phyloP scores from a whole-genome alignment of 2,888 invertebrate species.

The Drosophila aldrichi region DNA sequence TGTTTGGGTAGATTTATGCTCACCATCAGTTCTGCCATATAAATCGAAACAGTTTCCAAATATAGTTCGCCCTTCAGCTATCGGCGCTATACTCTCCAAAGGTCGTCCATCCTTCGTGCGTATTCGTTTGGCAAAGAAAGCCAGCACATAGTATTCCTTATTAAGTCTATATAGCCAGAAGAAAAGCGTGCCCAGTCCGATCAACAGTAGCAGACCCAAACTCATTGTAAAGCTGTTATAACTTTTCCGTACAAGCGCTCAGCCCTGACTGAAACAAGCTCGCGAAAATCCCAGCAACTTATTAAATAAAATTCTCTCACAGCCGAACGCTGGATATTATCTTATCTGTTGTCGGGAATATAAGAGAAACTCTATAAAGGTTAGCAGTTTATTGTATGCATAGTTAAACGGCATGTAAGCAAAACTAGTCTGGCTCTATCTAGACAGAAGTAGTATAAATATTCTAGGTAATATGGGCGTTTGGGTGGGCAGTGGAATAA shows the following conservation, averaged over 20 bases:
- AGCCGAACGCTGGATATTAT: too few relatives aligned
- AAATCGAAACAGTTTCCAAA: slow-evolving; percentile 81
- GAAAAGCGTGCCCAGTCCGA: slow-evolving; percentile 38
- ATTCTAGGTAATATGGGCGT: background rate
- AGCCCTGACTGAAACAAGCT: slow-evolving; percentile 16
- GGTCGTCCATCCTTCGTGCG: slow-evolving; percentile 70
- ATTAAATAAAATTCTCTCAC: too few relatives aligned
- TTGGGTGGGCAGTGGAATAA: background rate
- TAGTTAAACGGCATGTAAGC: background rate
- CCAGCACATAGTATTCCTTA: slow-evolving; percentile 57
- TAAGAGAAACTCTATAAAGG: background rate
- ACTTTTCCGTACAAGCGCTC: background rate
- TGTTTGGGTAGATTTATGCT: background rate
- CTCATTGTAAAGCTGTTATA: slow-evolving; percentile 16
- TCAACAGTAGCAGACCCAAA: slow-evolving; percentile 31
- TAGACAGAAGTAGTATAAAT: background rate
- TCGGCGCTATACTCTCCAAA: slow-evolving; percentile 59
- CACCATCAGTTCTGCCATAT: slow-evolving; percentile 51
- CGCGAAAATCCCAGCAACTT: too few relatives aligned
- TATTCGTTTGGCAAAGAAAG: slow-evolving; percentile 61
- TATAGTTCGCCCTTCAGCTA: slow-evolving; percentile 62
- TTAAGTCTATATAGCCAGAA: slow-evolving; percentile 62
- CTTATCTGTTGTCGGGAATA: background rate
- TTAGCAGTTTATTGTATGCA: background rate
- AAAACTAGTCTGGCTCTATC: background rate